A percentile compares a stretch with the other conserved stretches of the same genome.
Evolutionary conservation across 2,888 invertebrate genomes (phyloP).

Genomic region (Ernsta delagoae): DNA sequence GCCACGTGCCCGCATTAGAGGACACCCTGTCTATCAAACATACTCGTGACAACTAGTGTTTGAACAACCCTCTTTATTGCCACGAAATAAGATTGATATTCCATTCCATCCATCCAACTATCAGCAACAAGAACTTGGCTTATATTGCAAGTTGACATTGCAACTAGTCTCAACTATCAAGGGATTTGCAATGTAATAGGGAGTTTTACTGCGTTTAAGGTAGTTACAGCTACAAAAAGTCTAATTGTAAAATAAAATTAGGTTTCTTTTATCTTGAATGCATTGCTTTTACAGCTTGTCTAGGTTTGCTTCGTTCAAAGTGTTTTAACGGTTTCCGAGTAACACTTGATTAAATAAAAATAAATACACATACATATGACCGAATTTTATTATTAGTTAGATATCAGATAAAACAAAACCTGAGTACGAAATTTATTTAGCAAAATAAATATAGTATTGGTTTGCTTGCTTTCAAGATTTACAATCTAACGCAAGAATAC

Average conservation of each 20-base stretch:
- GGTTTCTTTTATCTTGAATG: slow-evolving; percentile 57
- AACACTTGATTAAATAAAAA: too few relatives aligned
- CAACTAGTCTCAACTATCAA: slow-evolving; percentile 77
- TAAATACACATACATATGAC: slow-evolving; percentile 61
- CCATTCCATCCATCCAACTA: not conserved
- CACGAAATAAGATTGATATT: slow-evolving; percentile 45
- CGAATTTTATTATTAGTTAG: too few relatives aligned
- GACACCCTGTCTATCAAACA: slow-evolving; percentile 53
- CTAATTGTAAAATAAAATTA: slow-evolving; percentile 51
- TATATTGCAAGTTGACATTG: slow-evolving; percentile 70
- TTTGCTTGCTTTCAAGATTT: too few relatives aligned
- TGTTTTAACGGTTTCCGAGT: too few relatives aligned
- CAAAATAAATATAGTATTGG: too few relatives aligned
- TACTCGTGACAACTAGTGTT: slow-evolving; percentile 27
- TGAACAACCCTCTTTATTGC: slow-evolving; percentile 26
- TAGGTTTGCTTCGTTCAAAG: too few relatives aligned
- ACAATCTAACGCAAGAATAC: too few relatives aligned
- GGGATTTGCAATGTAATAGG: slow-evolving; percentile 77
- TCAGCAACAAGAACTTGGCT: slow-evolving; percentile 46
- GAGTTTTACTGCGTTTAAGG: slow-evolving; percentile 65
- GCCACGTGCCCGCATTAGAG: slow-evolving; percentile 76
- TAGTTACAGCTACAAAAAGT: slow-evolving; percentile 51
- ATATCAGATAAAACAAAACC: too few relatives aligned
- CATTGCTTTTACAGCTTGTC: slow-evolving; percentile 60
- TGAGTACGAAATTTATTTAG: too few relatives aligned